phyloP scores from a whole-genome alignment of 2,113 vertebrate genomes.

The Hystrix cristata region DNA sequence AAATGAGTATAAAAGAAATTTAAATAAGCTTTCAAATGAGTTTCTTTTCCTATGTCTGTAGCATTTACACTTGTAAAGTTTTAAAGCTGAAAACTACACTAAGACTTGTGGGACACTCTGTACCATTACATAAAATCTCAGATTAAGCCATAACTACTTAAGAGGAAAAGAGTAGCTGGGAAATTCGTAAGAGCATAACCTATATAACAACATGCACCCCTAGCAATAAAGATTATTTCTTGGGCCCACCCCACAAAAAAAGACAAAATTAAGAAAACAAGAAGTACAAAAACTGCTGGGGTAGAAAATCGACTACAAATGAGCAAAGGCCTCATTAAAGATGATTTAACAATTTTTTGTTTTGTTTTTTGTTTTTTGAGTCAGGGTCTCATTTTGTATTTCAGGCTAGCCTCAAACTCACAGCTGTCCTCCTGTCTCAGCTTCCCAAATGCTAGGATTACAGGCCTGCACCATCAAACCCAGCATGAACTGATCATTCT shows the following conservation, averaged over 20 bases:
- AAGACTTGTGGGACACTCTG: background rate
- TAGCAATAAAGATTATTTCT: constrained; percentile 17
- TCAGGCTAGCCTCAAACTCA: background rate
- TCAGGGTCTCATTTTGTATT: background rate
- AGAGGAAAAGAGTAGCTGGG: background rate
- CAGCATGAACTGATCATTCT: background rate
- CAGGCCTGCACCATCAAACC: background rate
- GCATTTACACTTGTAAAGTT: constrained; percentile 7
- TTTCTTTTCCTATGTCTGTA: background rate
- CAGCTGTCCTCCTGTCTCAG: background rate
- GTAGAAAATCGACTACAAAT: constrained; percentile 41
- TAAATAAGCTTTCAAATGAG: constrained; percentile 55
- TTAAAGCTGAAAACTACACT: constrained; percentile 44
- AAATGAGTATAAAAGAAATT: constrained; percentile 44
- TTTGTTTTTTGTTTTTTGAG: background rate
- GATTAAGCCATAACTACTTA: background rate
- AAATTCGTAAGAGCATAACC: constrained; percentile 54
- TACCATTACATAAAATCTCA: constrained; percentile 26
- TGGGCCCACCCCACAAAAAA: background rate
- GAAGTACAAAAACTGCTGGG: background rate
- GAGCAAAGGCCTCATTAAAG: constrained; percentile 23
- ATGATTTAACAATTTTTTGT: constrained; percentile 36
- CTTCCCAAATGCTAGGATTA: background rate
- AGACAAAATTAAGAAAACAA: background rate
- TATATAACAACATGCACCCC: background rate